phyloP scores from a whole-genome alignment of 2,888 invertebrate species.

The Cancer borealis region DNA sequence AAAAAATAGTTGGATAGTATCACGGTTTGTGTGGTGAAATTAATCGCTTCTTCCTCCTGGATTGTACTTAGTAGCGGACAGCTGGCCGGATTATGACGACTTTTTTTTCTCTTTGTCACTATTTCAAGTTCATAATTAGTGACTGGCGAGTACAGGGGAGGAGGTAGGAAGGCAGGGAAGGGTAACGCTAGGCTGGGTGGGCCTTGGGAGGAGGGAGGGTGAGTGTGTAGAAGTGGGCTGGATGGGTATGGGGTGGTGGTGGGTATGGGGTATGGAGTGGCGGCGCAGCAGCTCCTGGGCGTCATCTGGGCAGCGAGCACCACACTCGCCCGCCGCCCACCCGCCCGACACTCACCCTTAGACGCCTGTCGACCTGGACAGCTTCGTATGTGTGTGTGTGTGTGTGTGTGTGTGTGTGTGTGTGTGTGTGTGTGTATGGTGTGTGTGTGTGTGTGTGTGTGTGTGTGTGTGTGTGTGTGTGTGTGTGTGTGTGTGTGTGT shows the following conservation, averaged over 20 bases:
- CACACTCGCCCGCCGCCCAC: background rate
- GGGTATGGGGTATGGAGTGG: constrained; percentile 38
- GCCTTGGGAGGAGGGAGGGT: background rate
- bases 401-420: constrained; percentile 21
- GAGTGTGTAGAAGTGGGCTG: background rate
- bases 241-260: background rate
- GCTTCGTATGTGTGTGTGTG: background rate
- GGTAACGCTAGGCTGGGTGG: background rate
- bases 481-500: background rate
- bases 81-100: background rate
- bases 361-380: constrained; percentile 47
- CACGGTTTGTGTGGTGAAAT: background rate
- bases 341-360: constrained; percentile 42
- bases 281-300: constrained; percentile 56
- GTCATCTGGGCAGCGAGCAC: constrained; percentile 63
- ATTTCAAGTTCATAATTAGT: constrained; percentile 6
- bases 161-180: background rate
- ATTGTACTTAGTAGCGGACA: background rate
- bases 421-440: background rate
- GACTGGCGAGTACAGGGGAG: background rate
- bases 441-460: background rate
- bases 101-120: constrained; percentile 1
- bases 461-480: constrained; percentile 29
- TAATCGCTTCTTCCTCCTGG: background rate
- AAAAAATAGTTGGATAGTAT: background rate